phyloP scores from a whole-genome alignment of 2,888 invertebrate species.

The Tetheella fluctuosa region DNA sequence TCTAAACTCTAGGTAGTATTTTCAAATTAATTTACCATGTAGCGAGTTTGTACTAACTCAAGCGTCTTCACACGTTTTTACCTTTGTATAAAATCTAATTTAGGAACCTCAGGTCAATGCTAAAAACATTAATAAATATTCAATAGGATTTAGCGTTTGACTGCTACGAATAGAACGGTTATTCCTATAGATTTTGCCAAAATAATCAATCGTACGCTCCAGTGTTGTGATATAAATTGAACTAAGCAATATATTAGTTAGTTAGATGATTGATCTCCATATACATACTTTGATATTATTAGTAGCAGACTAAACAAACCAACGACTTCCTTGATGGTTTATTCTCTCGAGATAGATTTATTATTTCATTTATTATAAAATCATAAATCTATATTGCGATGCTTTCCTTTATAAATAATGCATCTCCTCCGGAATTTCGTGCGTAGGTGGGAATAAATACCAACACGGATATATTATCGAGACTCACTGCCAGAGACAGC shows the following conservation, averaged over 20 bases:
- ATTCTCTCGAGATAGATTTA: neutral
- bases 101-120: neutral
- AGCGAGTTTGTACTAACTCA: no score
- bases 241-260: constrained; percentile 18
- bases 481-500: no score
- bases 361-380: neutral
- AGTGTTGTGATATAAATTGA: constrained; percentile 7
- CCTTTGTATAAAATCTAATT: neutral
- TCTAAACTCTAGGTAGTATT: neutral
- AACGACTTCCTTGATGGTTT: neutral
- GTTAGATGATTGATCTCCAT: constrained; percentile 23
- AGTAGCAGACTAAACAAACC: constrained; percentile 19
- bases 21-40: neutral
- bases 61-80: no score
- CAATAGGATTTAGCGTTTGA: neutral
- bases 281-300: constrained; percentile 24
- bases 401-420: no score
- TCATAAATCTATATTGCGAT: no score
- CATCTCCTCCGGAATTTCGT: no score
- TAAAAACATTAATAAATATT: neutral
- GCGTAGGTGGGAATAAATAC: no score
- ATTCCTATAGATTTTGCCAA: constrained; percentile 24
- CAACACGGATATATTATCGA: no score
- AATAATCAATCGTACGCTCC: constrained; percentile 30
- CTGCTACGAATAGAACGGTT: constrained; percentile 24